phyloP scores from a whole-genome alignment of 1,140 invertebrate genomes.

The Acromyrmex heyeri region DNA sequence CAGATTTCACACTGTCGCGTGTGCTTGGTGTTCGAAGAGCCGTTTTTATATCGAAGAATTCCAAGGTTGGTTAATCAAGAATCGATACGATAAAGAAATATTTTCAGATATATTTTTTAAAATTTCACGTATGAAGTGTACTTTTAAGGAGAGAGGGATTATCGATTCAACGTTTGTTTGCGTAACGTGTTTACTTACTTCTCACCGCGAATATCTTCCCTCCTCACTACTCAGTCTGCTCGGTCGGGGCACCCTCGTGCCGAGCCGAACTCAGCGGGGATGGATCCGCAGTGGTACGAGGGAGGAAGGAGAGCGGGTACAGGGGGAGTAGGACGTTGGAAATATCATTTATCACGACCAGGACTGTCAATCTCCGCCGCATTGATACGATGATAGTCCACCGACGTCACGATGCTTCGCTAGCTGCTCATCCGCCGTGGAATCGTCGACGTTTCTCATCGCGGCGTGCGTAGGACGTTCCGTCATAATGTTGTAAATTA shows the following conservation, averaged over 20 bases:
- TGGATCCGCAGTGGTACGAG: conserved; percentile 67
- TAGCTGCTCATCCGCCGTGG: conserved; percentile 52
- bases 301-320: conserved; percentile 38
- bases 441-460: conserved; percentile 55
- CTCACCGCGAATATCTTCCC: conserved; percentile 78
- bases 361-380: conserved; percentile 84
- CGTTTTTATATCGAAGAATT: neutral
- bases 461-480: conserved; percentile 28
- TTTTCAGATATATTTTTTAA: neutral
- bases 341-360: conserved; percentile 84
- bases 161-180: conserved; percentile 80
- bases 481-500: conserved; percentile 57
- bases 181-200: conserved; percentile 82
- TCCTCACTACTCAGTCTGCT: conserved; percentile 60
- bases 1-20: neutral
- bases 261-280: conserved; percentile 76
- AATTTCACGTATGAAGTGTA: conserved; percentile 10
- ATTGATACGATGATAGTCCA: conserved; percentile 84
- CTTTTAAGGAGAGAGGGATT: conserved; percentile 20
- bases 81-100: neutral
- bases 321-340: conserved; percentile 69
- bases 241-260: conserved; percentile 67
- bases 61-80: neutral
- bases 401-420: conserved; percentile 78
- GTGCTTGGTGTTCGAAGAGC: neutral